phyloP scores from a whole-genome alignment of 2,797 vertebrate species.

The Gymnoscopelus microlampas region DNA sequence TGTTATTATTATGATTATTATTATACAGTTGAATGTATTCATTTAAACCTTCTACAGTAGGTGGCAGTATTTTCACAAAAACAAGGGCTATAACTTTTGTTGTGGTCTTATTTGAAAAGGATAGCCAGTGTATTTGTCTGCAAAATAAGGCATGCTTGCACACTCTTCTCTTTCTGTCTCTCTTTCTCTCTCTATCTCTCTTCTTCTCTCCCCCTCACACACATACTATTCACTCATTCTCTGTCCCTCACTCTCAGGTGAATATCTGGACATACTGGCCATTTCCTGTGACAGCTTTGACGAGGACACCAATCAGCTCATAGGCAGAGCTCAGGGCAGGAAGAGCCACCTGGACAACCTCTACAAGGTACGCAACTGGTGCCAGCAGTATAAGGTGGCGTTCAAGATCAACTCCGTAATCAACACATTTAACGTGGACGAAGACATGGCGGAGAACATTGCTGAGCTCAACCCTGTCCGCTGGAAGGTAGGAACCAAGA shows the following conservation, averaged over 20 bases:
- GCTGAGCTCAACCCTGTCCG: conserved; percentile 86
- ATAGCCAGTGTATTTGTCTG: no score
- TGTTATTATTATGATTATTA: no score
- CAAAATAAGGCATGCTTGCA: neutral
- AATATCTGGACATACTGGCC: conserved; percentile 91
- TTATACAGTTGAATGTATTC: no score
- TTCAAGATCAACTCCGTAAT: conserved; percentile 98
- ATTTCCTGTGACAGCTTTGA: conserved; percentile 95
- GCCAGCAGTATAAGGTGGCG: conserved; percentile 87
- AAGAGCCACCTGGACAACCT: conserved; percentile 91
- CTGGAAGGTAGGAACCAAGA: conserved; percentile 87
- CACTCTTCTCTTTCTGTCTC: neutral
- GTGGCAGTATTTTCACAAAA: neutral
- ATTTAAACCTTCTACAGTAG: neutral
- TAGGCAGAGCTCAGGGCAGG: conserved; percentile 89
- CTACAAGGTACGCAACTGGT: conserved; percentile 87
- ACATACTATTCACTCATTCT: neutral
- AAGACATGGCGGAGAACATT: conserved; percentile 89
- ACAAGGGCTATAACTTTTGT: neutral
- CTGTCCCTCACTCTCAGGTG: conserved; percentile 73
- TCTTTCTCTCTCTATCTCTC: neutral
- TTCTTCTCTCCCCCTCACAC: neutral
- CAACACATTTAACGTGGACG: conserved; percentile 90
- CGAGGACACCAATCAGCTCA: conserved; percentile 89
- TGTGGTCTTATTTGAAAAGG: neutral